Percentiles rank a stretch among this genome's conserved stretches.
Evolutionary conservation across 2,888 invertebrate genomes (phyloP).

Genomic region (Scaptomyza polygonia): DNA sequence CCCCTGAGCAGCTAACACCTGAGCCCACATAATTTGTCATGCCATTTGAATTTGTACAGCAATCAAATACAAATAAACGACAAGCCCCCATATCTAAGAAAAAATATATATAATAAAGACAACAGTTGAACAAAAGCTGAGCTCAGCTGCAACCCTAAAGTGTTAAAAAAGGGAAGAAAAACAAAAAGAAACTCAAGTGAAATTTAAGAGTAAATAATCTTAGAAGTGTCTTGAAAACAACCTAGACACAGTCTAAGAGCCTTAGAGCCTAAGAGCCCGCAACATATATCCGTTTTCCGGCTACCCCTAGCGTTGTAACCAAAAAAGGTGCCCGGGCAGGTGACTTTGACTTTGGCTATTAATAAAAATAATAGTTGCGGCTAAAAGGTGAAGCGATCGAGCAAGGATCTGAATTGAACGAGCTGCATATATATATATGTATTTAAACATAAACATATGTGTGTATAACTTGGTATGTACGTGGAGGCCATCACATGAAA

Average conservation of each 20-base stretch:
- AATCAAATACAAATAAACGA: conserved; percentile 50
- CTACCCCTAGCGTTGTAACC: conserved; percentile 60
- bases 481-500: conserved; percentile 77
- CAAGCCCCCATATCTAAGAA: conserved; percentile 67
- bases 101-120: background rate
- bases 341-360: conserved; percentile 82
- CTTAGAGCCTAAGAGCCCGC: conserved; percentile 35
- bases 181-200: conserved; percentile 29
- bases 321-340: conserved; percentile 71
- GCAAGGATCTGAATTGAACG: conserved; percentile 29
- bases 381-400: conserved; percentile 65
- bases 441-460: background rate
- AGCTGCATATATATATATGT: background rate
- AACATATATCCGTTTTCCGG: conserved; percentile 74
- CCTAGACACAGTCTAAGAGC: conserved; percentile 15
- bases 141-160: conserved; percentile 69
- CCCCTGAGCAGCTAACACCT: conserved; percentile 78
- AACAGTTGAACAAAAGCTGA: conserved; percentile 43
- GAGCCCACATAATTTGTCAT: conserved; percentile 83
- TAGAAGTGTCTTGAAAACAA: conserved; percentile 52
- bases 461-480: conserved; percentile 21
- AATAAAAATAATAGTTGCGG: conserved; percentile 82
- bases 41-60: conserved; percentile 74
- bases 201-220: conserved; percentile 63
- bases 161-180: conserved; percentile 4